Conservation (phyloP, 2,888 invertebrate species). For the Podabrus alpinus region DNA sequence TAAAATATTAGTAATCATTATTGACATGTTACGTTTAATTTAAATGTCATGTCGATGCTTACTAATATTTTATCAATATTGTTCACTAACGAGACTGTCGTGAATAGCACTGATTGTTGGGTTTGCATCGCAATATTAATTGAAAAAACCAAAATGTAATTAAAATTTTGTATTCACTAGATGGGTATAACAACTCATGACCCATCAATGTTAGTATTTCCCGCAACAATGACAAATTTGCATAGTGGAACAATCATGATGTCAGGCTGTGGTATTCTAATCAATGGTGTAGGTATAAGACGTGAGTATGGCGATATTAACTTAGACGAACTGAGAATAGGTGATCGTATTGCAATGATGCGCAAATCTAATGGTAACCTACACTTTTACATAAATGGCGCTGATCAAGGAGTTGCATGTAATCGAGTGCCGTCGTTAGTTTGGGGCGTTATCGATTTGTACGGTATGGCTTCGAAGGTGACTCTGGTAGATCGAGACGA, state of each 20-base stretch:
- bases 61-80: too few relatives aligned
- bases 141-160: background rate
- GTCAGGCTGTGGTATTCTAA: slow-evolving; percentile 96
- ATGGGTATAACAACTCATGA: slow-evolving; percentile 94
- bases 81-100: too few relatives aligned
- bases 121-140: background rate
- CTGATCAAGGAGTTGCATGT: slow-evolving; percentile 90
- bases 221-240: slow-evolving; percentile 98
- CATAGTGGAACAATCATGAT: slow-evolving; percentile 91
- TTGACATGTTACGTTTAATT: too few relatives aligned
- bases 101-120: too few relatives aligned
- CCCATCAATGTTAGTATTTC: slow-evolving; percentile 86
- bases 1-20: too few relatives aligned
- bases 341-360: slow-evolving; percentile 92
- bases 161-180: slow-evolving; percentile 47
- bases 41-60: too few relatives aligned
- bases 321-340: slow-evolving; percentile 90
- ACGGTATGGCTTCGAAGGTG: slow-evolving; percentile 91
- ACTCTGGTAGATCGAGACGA: slow-evolving; percentile 85
- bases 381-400: slow-evolving; percentile 91
- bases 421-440: slow-evolving; percentile 78
- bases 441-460: slow-evolving; percentile 94
- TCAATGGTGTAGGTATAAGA: slow-evolving; percentile 92
- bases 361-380: slow-evolving; percentile 81
- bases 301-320: slow-evolving; percentile 93